phyloP scores from a whole-genome alignment of 2,888 invertebrate species.

The Neoitamus cyanurus region DNA sequence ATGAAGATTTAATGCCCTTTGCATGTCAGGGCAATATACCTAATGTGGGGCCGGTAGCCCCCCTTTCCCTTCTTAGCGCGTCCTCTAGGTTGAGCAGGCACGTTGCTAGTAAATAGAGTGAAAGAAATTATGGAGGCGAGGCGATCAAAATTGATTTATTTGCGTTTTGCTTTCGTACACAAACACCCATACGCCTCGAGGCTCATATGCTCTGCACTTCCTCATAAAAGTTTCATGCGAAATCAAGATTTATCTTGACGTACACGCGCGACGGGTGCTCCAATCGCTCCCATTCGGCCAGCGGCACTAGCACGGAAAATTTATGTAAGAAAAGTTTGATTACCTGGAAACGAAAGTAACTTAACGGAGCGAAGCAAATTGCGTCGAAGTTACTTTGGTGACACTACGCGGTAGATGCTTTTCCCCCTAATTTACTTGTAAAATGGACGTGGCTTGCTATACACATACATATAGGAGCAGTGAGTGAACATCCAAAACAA shows the following conservation, averaged over 20 bases:
- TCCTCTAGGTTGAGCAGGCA: neutral
- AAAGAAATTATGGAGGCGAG: neutral
- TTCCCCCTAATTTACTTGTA: neutral
- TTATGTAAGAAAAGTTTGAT: neutral
- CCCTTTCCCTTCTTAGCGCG: neutral
- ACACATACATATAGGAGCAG: no score
- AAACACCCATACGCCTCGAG: neutral
- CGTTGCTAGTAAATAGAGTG: neutral
- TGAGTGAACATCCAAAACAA: no score
- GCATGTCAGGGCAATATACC: neutral
- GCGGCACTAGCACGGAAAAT: neutral
- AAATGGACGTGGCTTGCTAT: no score
- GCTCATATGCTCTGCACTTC: neutral
- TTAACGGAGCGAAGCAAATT: neutral
- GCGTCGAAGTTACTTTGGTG: neutral
- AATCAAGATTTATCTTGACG: neutral
- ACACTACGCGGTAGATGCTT: neutral
- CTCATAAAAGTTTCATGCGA: neutral
- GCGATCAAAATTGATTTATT: neutral
- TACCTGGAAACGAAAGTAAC: neutral
- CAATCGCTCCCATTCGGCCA: neutral
- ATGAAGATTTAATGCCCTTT: constrained; percentile 1
- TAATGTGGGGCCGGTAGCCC: neutral
- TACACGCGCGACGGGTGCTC: neutral
- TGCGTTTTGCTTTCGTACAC: neutral